These are phyloP conservation scores for Anthoscopus minutus DNA, from an alignment of 2,113 vertebrate species.

Conservation along the genomic window DNA sequence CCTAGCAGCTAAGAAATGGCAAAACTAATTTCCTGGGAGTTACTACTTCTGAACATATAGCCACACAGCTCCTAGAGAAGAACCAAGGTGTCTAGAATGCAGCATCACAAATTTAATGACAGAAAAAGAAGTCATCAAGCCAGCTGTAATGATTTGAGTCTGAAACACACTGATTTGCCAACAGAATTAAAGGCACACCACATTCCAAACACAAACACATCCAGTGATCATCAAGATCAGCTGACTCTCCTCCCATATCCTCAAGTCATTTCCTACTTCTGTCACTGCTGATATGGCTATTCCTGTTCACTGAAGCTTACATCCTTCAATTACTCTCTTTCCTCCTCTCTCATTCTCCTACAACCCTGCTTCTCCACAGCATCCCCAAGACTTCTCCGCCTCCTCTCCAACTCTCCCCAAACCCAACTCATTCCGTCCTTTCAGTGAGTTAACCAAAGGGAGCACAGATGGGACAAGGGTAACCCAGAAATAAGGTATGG, in stretches of 20 bases:
- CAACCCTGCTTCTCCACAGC: neutral
- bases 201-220: neutral
- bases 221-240: neutral
- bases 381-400: neutral
- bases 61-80: neutral
- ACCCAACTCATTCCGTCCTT: neutral
- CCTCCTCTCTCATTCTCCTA: neutral
- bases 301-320: neutral
- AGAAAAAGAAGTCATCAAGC: neutral
- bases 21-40: neutral
- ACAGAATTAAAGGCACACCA: neutral
- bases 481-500: neutral
- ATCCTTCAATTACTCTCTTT: slow-evolving; percentile 18
- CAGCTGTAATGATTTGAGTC: neutral
- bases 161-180: neutral
- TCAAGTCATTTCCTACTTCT: neutral
- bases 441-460: neutral
- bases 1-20: neutral
- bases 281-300: neutral
- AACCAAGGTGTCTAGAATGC: neutral
- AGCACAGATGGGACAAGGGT: neutral
- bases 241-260: neutral
- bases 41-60: neutral
- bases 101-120: neutral
- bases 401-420: neutral